Evolutionary conservation across 2,797 vertebrate species (phyloP), one percentile per base, ranked within the genome.

Genomic region (Chaenodraco wilsoni): DNA sequence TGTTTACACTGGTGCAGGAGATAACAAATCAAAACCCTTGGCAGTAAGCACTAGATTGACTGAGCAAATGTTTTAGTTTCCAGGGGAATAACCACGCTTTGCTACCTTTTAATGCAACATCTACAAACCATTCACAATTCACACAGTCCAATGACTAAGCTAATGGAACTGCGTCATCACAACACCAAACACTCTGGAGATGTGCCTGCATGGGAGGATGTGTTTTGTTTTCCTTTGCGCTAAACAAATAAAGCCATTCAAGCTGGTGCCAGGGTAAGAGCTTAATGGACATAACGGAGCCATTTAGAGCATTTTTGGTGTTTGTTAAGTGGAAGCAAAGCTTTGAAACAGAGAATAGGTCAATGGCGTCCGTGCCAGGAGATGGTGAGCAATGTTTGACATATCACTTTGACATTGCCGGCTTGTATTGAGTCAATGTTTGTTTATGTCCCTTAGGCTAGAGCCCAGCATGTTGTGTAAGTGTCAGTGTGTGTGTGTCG

Each of bases 61-160:
- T 76, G 66, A 82, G 82, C 78, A 86, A 92, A 87, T 87, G 85
- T 91, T 93, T 88, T 75, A 87, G 86, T 87, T 91, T 90, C 87
- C 86, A 86, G 78, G 84, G 88, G 91, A 89, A 85, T 74, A 83
- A 86, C 66, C 83, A 50, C 21, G 8, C 76, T 44, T 52, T 37
- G 52, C 44, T 72, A 72, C 74, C 43, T 81, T 37, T 76, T 79
- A 68, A 65, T 78, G 77, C 56, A 83, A 82, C 79, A 74, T 84
- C 87, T 77, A 83, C 80, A 83, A 85, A 85, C 58, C 46, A 44
- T 58, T 78, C 74, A 64, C 72, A 83, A 76, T 37, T 68, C 55
- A 65, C 80, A 70, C 64, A 51, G 55, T 45, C 74, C 77, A 80
- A 83, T 85, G 86, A 87, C 72, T 72, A 81, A 83, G 77, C 66